phyloP scores from a whole-genome alignment of 2,888 invertebrate genomes.

The Keiferia lycopersicella region DNA sequence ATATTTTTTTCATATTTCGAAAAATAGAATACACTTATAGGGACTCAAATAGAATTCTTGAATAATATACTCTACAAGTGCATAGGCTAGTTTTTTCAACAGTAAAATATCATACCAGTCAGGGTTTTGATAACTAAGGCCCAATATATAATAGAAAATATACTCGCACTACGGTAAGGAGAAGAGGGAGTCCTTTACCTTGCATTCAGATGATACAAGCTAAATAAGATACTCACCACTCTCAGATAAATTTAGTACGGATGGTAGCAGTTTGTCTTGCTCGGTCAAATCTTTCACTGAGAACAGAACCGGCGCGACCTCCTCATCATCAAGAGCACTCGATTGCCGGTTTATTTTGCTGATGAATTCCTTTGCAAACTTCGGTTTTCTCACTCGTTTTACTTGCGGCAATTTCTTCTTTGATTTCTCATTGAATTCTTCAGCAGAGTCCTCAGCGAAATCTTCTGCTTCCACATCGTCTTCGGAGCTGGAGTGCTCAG shows the following conservation, averaged over 20 bases:
- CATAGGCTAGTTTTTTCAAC: not conserved
- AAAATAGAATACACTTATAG: no score
- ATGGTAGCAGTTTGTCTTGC: constrained; percentile 69
- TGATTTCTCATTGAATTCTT: constrained; percentile 51
- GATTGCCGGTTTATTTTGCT: constrained; percentile 57
- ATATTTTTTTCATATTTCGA: no score
- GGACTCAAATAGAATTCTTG: no score
- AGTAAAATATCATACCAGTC: not conserved
- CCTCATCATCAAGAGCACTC: constrained; percentile 39
- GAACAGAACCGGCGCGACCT: constrained; percentile 44
- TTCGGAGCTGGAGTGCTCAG: constrained; percentile 60
- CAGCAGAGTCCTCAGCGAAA: constrained; percentile 50
- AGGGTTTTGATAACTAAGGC: no score
- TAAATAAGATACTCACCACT: constrained; percentile 63
- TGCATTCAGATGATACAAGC: no score
- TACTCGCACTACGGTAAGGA: no score
- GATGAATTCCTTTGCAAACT: constrained; percentile 56
- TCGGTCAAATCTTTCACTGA: constrained; percentile 72
- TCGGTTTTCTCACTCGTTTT: constrained; percentile 43
- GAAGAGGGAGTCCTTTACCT: no score
- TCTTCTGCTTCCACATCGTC: constrained; percentile 46
- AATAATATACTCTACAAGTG: no score
- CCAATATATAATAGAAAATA: no score
- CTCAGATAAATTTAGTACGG: constrained; percentile 73
- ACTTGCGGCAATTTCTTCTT: constrained; percentile 33